A percentile compares a stretch with the other conserved stretches of the same genome.
These are phyloP conservation scores for Bufotes viridis DNA, from an alignment of 2,797 vertebrate genomes.

Conservation along the genomic window DNA sequence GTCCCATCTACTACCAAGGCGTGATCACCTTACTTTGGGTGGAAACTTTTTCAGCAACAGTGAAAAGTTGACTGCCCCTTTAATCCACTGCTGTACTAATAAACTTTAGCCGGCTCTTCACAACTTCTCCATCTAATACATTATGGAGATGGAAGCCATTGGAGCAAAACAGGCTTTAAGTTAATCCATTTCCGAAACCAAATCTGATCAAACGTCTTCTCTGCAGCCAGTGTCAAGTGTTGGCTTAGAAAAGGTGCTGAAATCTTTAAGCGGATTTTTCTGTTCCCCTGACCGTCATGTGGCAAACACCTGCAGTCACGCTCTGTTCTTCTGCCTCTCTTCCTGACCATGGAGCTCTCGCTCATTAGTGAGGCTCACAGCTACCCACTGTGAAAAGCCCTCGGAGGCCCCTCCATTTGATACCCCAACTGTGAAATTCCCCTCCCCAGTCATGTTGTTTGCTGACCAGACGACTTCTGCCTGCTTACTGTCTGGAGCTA, in stretches of 20 bases:
- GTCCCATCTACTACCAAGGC: too few relatives aligned
- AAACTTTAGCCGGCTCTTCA: neutral
- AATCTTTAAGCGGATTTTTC: conserved; percentile 10
- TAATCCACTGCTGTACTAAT: neutral
- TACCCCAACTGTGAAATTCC: conserved; percentile 28
- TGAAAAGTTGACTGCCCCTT: too few relatives aligned
- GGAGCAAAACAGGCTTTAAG: conserved; percentile 30
- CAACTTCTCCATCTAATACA: neutral
- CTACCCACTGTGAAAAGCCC: neutral
- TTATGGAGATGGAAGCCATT: neutral
- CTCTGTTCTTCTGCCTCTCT: neutral
- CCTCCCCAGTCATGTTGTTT: conserved; percentile 14
- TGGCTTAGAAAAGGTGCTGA: conserved; percentile 27
- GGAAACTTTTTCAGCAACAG: too few relatives aligned
- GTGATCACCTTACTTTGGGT: too few relatives aligned
- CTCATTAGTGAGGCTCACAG: conserved; percentile 17
- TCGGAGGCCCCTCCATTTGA: neutral
- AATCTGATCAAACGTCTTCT: conserved; percentile 24
- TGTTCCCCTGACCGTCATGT: conserved; percentile 34
- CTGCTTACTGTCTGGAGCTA: neutral
- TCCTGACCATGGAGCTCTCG: neutral
- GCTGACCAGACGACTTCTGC: conserved; percentile 27
- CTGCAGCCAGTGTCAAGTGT: neutral
- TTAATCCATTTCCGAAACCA: conserved; percentile 35
- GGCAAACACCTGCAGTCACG: conserved; percentile 33